Conservation (phyloP, 1,140 invertebrate species). For the Augochlora pura region DNA sequence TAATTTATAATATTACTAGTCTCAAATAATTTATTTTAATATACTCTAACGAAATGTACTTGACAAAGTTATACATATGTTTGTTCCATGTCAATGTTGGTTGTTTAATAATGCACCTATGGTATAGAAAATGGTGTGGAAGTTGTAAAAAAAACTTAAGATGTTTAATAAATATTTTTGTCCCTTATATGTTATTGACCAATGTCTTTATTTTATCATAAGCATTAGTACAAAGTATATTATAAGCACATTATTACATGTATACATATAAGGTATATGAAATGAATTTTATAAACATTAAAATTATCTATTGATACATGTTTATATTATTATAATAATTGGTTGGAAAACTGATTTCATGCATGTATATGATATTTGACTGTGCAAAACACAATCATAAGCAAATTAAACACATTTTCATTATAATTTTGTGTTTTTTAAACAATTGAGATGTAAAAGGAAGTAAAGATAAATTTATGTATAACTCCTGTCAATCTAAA, state of each 20-base stretch:
- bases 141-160: constrained; percentile 24
- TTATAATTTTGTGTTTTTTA: no score
- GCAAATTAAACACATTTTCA: no score
- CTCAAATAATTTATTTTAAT: neutral
- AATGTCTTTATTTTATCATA: constrained; percentile 33
- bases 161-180: constrained; percentile 48
- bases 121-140: constrained; percentile 19
- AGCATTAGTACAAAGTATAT: constrained; percentile 38
- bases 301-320: constrained; percentile 25
- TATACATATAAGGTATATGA: constrained; percentile 12
- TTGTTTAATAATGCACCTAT: constrained; percentile 9
- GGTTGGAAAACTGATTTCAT: no score
- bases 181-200: constrained; percentile 5
- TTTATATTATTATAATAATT: neutral
- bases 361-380: no score
- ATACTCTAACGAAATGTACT: neutral
- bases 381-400: no score
- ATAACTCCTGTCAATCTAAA: no score
- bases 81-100: constrained; percentile 12
- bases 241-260: constrained; percentile 25
- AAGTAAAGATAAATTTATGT: no score
- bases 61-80: constrained; percentile 11
- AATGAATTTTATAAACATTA: constrained; percentile 20
- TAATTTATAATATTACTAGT: neutral
- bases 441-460: no score